These are phyloP conservation scores for Trichacis sp. DNA, from an alignment of 2,888 invertebrate genomes.

Conservation along the genomic window DNA sequence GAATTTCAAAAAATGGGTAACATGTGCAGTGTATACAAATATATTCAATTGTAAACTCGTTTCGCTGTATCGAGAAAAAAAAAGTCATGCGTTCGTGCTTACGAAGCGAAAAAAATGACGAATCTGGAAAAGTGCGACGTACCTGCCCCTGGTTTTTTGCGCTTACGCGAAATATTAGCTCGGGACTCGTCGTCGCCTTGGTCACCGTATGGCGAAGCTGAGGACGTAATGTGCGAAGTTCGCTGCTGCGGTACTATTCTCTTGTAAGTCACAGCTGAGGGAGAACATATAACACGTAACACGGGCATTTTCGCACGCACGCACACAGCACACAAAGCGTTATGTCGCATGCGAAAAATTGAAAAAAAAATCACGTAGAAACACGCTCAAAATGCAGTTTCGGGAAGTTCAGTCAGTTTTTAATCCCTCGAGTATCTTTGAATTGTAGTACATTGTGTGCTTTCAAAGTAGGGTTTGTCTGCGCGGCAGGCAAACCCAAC, in stretches of 20 bases:
- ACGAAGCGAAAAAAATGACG: conserved; percentile 4
- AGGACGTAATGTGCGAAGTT: conserved; percentile 49
- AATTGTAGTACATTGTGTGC: too few relatives aligned
- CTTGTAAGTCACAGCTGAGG: conserved; percentile 88
- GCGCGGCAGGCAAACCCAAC: too few relatives aligned
- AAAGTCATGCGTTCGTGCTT: conserved; percentile 12
- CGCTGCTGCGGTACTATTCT: conserved; percentile 70
- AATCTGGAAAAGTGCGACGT: conserved; percentile 56
- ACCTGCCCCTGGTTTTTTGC: conserved; percentile 82
- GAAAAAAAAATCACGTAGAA: conserved; percentile 12
- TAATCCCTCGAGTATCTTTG: too few relatives aligned
- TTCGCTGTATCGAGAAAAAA: too few relatives aligned
- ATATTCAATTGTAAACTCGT: background rate
- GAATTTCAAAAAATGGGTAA: background rate
- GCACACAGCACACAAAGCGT: conserved; percentile 47
- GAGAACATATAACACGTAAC: conserved; percentile 56
- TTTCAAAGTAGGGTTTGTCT: too few relatives aligned
- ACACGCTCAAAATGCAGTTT: conserved; percentile 6
- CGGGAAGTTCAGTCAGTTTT: background rate
- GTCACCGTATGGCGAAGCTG: conserved; percentile 38
- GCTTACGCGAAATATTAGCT: conserved; percentile 73
- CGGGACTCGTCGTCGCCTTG: conserved; percentile 37
- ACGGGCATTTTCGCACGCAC: conserved; percentile 44
- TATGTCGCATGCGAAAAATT: conserved; percentile 41
- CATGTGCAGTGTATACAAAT: conserved; percentile 7